Conservation (phyloP, 2,113 vertebrate genomes). For the Platichthys stellatus region DNA sequence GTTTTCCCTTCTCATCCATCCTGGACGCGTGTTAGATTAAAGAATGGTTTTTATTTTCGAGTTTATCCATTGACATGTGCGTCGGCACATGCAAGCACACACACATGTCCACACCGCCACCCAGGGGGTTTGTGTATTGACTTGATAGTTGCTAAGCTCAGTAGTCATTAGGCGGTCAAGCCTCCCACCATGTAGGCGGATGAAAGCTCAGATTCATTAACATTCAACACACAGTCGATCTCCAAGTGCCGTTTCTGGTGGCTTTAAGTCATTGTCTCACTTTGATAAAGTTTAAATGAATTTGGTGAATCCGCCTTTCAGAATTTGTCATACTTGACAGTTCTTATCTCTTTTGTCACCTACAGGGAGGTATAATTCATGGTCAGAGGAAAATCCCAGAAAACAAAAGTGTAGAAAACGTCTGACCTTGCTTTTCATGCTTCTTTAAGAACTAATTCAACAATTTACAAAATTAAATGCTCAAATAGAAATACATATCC, state of each 20-base stretch:
- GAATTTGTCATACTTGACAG: too few species aligned
- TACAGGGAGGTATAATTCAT: neutral
- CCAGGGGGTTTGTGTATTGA: slow-evolving; percentile 28
- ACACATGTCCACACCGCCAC: slow-evolving; percentile 3
- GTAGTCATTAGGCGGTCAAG: slow-evolving; percentile 48
- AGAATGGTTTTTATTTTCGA: slow-evolving; percentile 32
- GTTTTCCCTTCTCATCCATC: slow-evolving; percentile 45
- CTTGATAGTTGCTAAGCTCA: slow-evolving; percentile 37
- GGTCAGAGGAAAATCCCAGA: neutral
- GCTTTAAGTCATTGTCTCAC: slow-evolving; percentile 36
- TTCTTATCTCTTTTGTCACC: neutral
- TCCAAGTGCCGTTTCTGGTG: slow-evolving; percentile 18
- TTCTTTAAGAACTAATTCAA: neutral
- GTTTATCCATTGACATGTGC: slow-evolving; percentile 1
- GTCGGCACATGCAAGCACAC: neutral
- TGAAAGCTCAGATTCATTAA: slow-evolving; percentile 40
- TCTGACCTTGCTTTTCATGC: neutral
- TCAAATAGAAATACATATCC: slow-evolving; percentile 9
- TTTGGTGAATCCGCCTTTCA: neutral
- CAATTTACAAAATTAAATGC: slow-evolving; percentile 20
- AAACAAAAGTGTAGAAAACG: neutral
- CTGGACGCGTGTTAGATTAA: slow-evolving; percentile 17
- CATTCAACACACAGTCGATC: slow-evolving; percentile 27
- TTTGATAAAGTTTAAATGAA: slow-evolving; percentile 34
- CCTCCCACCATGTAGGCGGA: slow-evolving; percentile 24